Conservation (phyloP, 2,797 vertebrate species). For the Phrynocephalus forsythii region DNA sequence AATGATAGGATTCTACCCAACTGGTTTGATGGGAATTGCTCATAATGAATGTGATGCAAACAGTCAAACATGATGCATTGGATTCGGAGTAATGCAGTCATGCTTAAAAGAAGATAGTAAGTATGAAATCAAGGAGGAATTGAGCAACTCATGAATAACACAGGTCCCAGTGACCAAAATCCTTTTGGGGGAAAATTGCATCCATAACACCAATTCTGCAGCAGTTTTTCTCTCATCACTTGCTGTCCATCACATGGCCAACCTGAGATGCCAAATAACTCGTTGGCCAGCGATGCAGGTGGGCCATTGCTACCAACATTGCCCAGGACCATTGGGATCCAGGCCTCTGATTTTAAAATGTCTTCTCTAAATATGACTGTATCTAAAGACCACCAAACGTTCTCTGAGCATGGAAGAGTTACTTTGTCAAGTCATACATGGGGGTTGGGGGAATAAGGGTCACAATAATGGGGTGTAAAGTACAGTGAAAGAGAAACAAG, state of each 20-base stretch:
- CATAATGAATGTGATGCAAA: neutral
- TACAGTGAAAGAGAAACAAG: neutral
- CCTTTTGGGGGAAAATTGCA: no score
- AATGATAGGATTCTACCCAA: neutral
- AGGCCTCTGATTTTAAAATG: neutral
- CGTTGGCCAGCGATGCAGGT: no score
- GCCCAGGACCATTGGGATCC: no score
- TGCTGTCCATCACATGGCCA: no score
- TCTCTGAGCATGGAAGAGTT: neutral
- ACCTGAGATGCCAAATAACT: no score
- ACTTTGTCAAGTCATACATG: neutral
- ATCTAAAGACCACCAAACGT: neutral
- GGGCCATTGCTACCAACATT: no score
- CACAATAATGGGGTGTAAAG: neutral
- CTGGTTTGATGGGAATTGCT: neutral
- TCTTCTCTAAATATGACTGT: neutral
- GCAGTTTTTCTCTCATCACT: no score
- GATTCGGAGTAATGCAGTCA: neutral
- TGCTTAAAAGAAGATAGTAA: neutral
- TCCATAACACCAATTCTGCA: no score
- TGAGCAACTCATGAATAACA: neutral
- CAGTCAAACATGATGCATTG: neutral
- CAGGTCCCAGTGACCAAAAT: neutral
- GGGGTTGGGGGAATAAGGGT: neutral
- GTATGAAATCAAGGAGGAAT: neutral